A percentile compares a stretch with the other conserved stretches of the same genome.
Conservation (phyloP, 2,113 vertebrate genomes). For the Cyprinus carpio region DNA sequence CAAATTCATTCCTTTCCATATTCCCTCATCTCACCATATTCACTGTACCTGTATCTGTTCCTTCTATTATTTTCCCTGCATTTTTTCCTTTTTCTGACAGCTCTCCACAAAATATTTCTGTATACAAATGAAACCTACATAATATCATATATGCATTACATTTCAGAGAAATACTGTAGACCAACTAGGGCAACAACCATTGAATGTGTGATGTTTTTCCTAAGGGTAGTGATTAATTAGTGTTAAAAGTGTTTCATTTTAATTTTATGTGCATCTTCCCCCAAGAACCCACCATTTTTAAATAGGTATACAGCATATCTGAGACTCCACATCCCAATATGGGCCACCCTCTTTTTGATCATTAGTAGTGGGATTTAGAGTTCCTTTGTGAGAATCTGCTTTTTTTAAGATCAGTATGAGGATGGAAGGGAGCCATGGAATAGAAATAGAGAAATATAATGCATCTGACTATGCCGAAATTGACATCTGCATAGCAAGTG, state of each 20-base stretch:
- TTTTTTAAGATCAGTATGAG: neutral
- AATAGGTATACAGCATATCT: neutral
- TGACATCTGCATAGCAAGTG: neutral
- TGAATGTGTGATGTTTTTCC: neutral
- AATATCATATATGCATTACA: no score
- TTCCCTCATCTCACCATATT: neutral
- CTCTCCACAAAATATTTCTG: neutral
- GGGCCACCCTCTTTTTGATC: conserved; percentile 22
- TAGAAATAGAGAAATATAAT: neutral
- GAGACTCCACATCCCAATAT: neutral
- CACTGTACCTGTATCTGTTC: neutral
- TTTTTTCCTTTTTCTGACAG: neutral
- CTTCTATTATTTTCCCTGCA: neutral
- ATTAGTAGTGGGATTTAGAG: neutral
- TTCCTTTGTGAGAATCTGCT: conserved; percentile 21
- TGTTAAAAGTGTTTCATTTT: neutral
- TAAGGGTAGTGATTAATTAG: neutral
- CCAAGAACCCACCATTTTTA: neutral
- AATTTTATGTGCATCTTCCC: neutral
- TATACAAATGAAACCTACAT: neutral
- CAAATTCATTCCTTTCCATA: conserved; percentile 9
- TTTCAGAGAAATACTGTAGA: neutral
- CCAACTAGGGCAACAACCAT: neutral
- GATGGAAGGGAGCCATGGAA: neutral
- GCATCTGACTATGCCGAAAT: neutral